phyloP scores from a whole-genome alignment of 2,888 invertebrate genomes.

The Seira sanloemensis region DNA sequence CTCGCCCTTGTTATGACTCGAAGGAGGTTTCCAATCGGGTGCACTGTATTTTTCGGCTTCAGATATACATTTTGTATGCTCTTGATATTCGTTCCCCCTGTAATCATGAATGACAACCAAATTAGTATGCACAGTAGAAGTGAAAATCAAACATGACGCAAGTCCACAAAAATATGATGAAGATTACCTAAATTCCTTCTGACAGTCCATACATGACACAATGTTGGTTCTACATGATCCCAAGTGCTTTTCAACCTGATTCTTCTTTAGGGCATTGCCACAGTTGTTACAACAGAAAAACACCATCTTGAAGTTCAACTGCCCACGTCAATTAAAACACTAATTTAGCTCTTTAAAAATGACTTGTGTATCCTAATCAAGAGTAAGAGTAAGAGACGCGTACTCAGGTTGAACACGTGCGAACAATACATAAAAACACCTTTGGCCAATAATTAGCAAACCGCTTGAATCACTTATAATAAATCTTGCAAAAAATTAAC shows the following conservation, averaged over 20 bases:
- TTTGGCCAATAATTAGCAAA: too few species aligned
- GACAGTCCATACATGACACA: conserved; percentile 95
- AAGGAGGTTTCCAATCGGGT: conserved; percentile 84
- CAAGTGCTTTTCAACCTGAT: conserved; percentile 91
- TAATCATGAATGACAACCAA: conserved; percentile 73
- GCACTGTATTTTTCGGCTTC: conserved; percentile 93
- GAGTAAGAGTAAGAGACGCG: too few species aligned
- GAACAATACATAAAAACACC: too few species aligned
- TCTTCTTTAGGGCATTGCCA: conserved; percentile 93
- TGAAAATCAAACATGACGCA: too few species aligned
- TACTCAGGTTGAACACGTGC: too few species aligned
- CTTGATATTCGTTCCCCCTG: conserved; percentile 85
- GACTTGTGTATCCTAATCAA: too few species aligned
- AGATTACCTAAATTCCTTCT: conserved; percentile 92
- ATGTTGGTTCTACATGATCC: conserved; percentile 85
- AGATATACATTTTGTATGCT: conserved; percentile 89
- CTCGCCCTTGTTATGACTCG: conserved; percentile 87
- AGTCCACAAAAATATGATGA: too few species aligned
- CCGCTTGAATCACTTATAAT: too few species aligned
- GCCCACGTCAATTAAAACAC: too few species aligned
- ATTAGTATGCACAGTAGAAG: not conserved
- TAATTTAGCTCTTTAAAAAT: too few species aligned
- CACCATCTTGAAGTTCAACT: conserved; percentile 87
- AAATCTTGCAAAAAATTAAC: too few species aligned
- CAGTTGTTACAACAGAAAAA: conserved; percentile 95